Evolutionary conservation across 2,888 invertebrate genomes (phyloP), one percentile per base, ranked within the genome.

Genomic region (Cataglyphis cursor): DNA sequence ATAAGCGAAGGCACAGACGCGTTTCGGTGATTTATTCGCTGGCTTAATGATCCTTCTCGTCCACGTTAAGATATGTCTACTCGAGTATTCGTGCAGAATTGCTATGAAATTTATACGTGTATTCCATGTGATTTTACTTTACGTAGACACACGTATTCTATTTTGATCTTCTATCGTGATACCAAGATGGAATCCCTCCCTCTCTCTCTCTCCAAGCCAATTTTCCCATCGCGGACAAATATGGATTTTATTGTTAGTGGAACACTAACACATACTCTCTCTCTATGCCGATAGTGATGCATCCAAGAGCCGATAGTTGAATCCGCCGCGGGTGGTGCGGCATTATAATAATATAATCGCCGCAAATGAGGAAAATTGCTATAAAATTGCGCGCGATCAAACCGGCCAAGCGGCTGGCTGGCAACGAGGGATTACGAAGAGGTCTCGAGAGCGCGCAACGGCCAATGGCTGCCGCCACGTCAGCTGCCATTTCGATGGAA

Each of bases 341-440:
- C 87, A 90, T 91, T 83, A 86, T 91, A 91, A 93, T 93, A 92
- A 92, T 92, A 91, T 92, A 93, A 94, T 94, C 93, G 90, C 89
- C 90, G 87, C 89, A 92, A 94, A 94, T 91, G 93, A 93, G 94
- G 94, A 94, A 94, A 94, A 94, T 94, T 94, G 93, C 92, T 94
- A 94, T 93, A 92, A 94, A 94, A 94, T 94, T 94, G 93, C 92
- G 90, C 92, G 90, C 88, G 92, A 93, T 93, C 91, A 89, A 91
- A 91, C 89, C 92, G 87, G 92, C 31, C 61, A 31, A 73, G 31
- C 66, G 73, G 84, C 76, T 81, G 70, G 68, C 83, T 81, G 70
- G 68, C 83, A 76, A 86, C 83, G 81, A 84, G 87, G 83, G 85
- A 84, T 83, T 80, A 84, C 82, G 80, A 73, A 31, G 74, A 51